phyloP scores from a whole-genome alignment of 2,797 vertebrate species.

The Acipenser ruthenus region DNA sequence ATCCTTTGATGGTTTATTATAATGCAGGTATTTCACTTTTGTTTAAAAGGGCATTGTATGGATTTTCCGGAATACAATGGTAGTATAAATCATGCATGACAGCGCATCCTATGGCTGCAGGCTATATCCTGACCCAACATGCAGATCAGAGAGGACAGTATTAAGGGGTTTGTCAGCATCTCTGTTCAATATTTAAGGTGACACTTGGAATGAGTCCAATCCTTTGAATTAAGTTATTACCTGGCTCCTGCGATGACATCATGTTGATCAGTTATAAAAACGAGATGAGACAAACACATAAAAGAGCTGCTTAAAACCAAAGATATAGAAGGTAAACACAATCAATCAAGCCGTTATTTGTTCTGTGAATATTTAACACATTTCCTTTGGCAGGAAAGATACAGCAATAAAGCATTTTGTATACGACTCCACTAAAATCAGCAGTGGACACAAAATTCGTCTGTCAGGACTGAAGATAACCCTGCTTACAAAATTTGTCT shows the following conservation, averaged over 20 bases:
- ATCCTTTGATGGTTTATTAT: no score
- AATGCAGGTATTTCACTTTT: no score
- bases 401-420: conserved; percentile 26
- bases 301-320: conserved; percentile 29
- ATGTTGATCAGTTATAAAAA: conserved; percentile 35
- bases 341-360: conserved; percentile 26
- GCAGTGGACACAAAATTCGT: conserved; percentile 8
- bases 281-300: conserved; percentile 22
- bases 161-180: not conserved
- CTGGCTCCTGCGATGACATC: conserved; percentile 15
- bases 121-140: not conserved
- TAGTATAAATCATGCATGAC: not conserved
- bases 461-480: not conserved
- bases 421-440: conserved; percentile 33
- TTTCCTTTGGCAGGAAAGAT: conserved; percentile 22
- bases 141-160: not conserved
- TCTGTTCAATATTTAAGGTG: conserved; percentile 21
- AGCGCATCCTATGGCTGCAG: not conserved
- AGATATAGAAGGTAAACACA: conserved; percentile 31
- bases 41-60: no score
- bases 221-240: conserved; percentile 19
- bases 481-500: not conserved
- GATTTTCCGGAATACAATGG: not conserved
- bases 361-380: conserved; percentile 25
- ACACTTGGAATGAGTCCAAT: conserved; percentile 28